Evolutionary conservation across 1,140 invertebrate species (phyloP), one percentile per base, ranked within the genome.

Genomic region (Antheraea pernyi): DNA sequence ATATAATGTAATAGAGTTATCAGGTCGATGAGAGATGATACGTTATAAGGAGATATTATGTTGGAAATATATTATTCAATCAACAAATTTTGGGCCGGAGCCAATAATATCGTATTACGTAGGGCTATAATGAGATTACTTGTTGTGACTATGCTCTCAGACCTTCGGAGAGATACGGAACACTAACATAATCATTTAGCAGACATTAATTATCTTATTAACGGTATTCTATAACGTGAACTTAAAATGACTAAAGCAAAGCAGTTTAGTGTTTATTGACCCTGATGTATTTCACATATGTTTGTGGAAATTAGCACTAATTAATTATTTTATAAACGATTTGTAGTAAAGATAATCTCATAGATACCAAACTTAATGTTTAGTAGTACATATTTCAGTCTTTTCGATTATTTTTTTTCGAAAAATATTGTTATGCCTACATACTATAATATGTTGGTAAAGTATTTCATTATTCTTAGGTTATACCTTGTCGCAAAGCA

Each of bases 61-160:
- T 36, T 16, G 19, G 13, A 61, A 19, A 61, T 19, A 61, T 61
- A 53, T 61, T 42, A 64, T 37, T 64, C 62, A 42, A 64, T 64
- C 62, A 64, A n/a, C 13, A 16, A 64, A 42, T n/a, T 58, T 66
- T 58, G 65, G 42, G 19, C 46, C 4, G 19, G 42, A 39, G 48
- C 65, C 65, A 66, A 66, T 46, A 10, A 66, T 66, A 66, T 64
- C 37, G 62, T 39, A 42, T 19, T 42, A 42, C 62, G 62, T 37
- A 58, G 46, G 46, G 11, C 53, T 19, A 66, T 66, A 22, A 66
- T 66, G 42, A 65, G 37, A 37, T 37, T 19, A 46, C 19, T 36
- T 36, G 19, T 61, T 61, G 11, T n/a, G 16, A 30, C 30, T 42
- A 11, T 36, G 22, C 19, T 22, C 22, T 19, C 30, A 61, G 16